Conservation (phyloP, 30 jellyfish, hydroid and myxozoan genomes). For the Catostylus mosaicus region DNA sequence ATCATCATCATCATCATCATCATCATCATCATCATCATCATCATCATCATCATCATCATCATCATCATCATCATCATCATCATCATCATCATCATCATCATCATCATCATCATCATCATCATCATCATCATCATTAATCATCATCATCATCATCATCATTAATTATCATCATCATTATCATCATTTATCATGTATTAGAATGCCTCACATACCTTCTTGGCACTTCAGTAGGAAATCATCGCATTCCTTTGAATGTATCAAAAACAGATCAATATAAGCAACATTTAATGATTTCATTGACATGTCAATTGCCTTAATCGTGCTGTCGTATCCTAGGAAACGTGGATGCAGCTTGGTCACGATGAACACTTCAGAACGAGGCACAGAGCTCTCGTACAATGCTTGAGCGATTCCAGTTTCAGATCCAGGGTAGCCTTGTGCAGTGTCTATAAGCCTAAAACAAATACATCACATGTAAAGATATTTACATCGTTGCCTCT, state of each 20-base stretch:
- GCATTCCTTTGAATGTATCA: constrained; percentile 86
- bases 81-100: constrained; percentile 8
- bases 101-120: not conserved
- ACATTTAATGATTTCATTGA: constrained; percentile 79
- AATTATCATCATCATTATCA: not conserved
- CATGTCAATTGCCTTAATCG: constrained; percentile 84
- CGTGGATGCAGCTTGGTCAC: constrained; percentile 91
- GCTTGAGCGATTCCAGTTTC: constrained; percentile 91
- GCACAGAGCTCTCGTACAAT: constrained; percentile 67
- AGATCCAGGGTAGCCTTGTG: constrained; percentile 91
- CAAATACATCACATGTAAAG: not conserved
- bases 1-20: too few relatives aligned
- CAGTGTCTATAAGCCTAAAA: constrained; percentile 84
- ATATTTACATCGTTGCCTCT: too few relatives aligned
- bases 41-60: constrained; percentile 5
- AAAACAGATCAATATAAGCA: constrained; percentile 79
- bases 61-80: constrained; percentile 5
- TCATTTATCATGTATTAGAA: not conserved
- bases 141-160: not conserved
- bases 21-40: constrained; percentile 10
- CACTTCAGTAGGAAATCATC: constrained; percentile 84
- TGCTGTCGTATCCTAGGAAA: constrained; percentile 83
- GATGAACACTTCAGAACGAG: constrained; percentile 85
- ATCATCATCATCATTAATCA: not conserved
- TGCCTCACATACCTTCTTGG: constrained; percentile 64